These are phyloP conservation scores for Stenolophus ochropezus DNA, from an alignment of 2,888 invertebrate genomes.

Conservation along the genomic window DNA sequence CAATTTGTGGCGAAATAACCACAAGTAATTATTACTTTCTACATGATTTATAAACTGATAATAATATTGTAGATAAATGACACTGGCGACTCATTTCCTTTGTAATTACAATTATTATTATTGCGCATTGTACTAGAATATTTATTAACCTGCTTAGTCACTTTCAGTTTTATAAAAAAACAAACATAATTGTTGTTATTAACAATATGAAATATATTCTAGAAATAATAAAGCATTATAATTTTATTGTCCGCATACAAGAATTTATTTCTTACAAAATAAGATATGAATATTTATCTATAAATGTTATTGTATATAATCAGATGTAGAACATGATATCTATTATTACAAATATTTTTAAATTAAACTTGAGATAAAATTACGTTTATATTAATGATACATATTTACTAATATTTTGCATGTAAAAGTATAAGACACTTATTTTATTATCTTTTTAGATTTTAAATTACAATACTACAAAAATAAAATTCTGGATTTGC, in stretches of 20 bases:
- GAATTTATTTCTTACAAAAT: not conserved
- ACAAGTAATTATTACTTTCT: slow-evolving; percentile 21
- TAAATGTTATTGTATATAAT: no score
- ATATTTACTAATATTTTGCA: no score
- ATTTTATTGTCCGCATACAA: not conserved
- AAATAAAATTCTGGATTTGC: no score
- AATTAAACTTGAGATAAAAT: no score
- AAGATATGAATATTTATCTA: not conserved
- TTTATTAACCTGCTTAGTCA: slow-evolving; percentile 17
- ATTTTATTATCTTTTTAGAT: no score
- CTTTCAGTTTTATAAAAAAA: not conserved
- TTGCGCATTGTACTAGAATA: slow-evolving; percentile 3
- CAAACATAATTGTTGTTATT: slow-evolving; percentile 6
- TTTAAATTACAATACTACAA: no score
- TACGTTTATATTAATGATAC: no score
- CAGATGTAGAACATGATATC: no score
- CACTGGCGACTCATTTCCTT: slow-evolving; percentile 2
- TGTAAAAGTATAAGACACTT: no score
- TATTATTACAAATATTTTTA: no score
- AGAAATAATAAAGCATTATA: not conserved
- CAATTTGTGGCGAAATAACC: slow-evolving; percentile 20
- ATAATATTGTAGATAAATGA: slow-evolving; percentile 30
- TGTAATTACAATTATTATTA: slow-evolving; percentile 13
- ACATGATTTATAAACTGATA: slow-evolving; percentile 19
- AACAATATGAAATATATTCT: not conserved